A percentile compares a stretch with the other conserved stretches of the same genome.
Conservation (phyloP, 2,113 vertebrate species). For the Ctenodactylus gundi region DNA sequence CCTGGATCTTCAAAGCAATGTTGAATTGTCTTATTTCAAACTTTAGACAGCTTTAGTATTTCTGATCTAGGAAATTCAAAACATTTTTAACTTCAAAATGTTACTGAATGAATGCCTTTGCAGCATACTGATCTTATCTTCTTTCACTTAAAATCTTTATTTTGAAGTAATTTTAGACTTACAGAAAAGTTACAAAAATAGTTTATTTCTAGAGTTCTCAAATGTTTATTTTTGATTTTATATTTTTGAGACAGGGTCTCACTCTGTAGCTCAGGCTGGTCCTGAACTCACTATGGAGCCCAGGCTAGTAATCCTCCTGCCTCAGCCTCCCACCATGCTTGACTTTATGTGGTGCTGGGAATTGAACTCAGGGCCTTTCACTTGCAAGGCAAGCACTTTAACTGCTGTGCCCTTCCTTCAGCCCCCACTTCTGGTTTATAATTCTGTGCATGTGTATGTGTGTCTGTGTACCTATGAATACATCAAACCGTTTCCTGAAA, state of each 20-base stretch:
- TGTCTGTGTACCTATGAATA: no score
- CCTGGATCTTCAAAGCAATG: not conserved
- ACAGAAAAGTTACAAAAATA: constrained; percentile 31
- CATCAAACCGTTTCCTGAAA: constrained; percentile 30
- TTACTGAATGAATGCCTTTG: constrained; percentile 18
- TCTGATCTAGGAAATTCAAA: not conserved
- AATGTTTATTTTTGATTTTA: not conserved
- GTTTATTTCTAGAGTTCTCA: not conserved
- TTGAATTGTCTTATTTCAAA: constrained; percentile 14
- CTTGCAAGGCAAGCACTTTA: no score
- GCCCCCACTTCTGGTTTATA: not conserved
- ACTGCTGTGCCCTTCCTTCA: no score
- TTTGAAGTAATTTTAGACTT: constrained; percentile 41
- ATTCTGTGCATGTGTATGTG: not conserved
- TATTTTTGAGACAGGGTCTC: no score
- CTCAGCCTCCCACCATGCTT: no score
- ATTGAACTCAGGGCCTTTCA: no score
- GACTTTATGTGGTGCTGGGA: no score
- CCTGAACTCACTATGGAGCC: no score
- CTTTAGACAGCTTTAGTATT: constrained; percentile 1
- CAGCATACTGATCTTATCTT: not conserved
- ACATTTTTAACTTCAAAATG: constrained; percentile 9
- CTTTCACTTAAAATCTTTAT: not conserved
- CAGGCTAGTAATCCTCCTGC: no score
- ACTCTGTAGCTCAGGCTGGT: no score